Evolutionary conservation across 2,113 vertebrate species (phyloP).

Genomic region (Zonotrichia leucophrys): DNA sequence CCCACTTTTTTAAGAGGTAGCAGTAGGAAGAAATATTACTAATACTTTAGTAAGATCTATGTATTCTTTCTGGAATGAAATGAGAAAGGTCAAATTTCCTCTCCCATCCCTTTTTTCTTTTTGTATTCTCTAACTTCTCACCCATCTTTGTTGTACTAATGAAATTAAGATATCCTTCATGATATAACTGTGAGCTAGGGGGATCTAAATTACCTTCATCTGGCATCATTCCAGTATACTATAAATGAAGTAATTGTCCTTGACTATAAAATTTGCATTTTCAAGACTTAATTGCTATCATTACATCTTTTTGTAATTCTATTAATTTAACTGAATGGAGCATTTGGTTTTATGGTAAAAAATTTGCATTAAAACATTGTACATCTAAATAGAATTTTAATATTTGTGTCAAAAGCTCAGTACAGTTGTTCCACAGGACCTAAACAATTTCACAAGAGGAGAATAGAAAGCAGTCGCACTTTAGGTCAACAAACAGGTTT

Average conservation of each 20-base stretch:
- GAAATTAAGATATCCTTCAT: conserved; percentile 93
- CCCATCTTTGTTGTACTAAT: conserved; percentile 83
- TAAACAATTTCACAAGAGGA: conserved; percentile 69
- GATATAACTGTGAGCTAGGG: conserved; percentile 97
- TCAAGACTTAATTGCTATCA: conserved; percentile 99
- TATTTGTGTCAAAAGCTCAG: conserved; percentile 75
- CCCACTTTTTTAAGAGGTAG: not conserved
- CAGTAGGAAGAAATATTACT: conserved; percentile 66
- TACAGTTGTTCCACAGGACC: conserved; percentile 69
- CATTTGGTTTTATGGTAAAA: conserved; percentile 97
- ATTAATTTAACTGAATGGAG: conserved; percentile 99
- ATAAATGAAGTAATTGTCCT: conserved; percentile 99
- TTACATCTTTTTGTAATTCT: conserved; percentile 99
- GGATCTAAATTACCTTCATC: conserved; percentile 98
- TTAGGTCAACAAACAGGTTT: conserved; percentile 69
- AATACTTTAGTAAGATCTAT: conserved; percentile 76
- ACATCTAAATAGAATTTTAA: conserved; percentile 87
- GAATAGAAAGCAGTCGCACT: conserved; percentile 13
- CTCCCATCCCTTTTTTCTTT: conserved; percentile 21
- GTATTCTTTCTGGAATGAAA: conserved; percentile 70
- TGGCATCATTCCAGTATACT: conserved; percentile 98
- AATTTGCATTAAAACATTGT: conserved; percentile 99
- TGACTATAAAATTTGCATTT: conserved; percentile 99
- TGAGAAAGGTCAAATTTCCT: conserved; percentile 78
- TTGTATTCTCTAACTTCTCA: conserved; percentile 73